Evolutionary conservation across 2,888 invertebrate species (phyloP), one percentile per base, ranked within the genome.

Genomic region (Criorhina ranunculi): DNA sequence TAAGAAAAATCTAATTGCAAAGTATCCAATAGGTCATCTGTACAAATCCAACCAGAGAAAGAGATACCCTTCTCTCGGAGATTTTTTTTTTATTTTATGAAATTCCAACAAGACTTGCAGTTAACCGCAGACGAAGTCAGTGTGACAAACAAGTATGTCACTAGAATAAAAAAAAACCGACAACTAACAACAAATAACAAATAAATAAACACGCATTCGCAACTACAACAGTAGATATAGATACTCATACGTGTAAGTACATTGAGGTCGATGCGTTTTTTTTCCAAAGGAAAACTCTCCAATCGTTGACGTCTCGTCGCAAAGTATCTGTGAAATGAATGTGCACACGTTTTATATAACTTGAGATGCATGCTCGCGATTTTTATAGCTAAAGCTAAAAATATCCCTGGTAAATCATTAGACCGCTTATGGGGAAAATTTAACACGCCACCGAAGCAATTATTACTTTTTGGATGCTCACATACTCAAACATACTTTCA

Each of bases 61-160:
- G 29, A 35, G 31, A 55, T 12, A 46, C 46, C n/a, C 66, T 66
- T 67, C 67, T 55, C 31, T 31, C 17, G 24, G 9, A 17, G 62
- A 7, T n/a, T 37, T 44, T 46, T 35, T 19, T 64, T 44, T n/a
- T n/a, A n/a, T n/a, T 46, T 19, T 44, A 44, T 46, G n/a, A 49
- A 37, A 81, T 81, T 57, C 77, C 76, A 64, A 42, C 59, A 59
- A 60, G 42, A 15, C 12, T 19, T 12, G 11, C 29, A 59, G 6
- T 15, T 51, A 42, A 69, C 60, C 35, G 40, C 72, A 46, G 51
- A 59, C 64, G 29, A 72, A 79, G 73, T 79, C 67, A 83, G 73
- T 83, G 79, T 79, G 79, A 83, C 83, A 73, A 55, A 55, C 64
- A 83, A 79, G 73, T 83, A 44, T 83, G 83, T 83, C 79, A 83